Evolutionary conservation across 2,888 invertebrate genomes (phyloP), one percentile per base, ranked within the genome.

Genomic region (Hirtodrosophila duncani): DNA sequence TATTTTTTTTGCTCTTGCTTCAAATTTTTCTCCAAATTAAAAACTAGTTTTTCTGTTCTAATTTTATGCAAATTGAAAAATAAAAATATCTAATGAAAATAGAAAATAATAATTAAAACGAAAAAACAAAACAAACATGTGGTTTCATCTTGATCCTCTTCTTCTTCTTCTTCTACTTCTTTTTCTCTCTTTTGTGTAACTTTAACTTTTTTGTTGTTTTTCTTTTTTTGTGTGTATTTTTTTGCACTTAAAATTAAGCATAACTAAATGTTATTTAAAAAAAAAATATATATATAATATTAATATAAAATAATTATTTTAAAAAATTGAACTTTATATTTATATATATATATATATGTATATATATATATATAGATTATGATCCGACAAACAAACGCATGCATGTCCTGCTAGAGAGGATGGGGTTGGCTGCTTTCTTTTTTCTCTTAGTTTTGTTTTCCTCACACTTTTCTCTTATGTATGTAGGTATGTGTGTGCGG

Each of bases 301-400:
- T n/a, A n/a, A n/a, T n/a, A 66, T 63, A 67, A 67, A 69, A 58
- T 58, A 43, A 55, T 64, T 60, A 42, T 64, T 36, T 60, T 60
- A 63, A 65, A 59, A 67, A 67, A 51, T 63, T 53, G 33, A 59
- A 48, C 46, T 72, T 72, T 62, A 67, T 65, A 70, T 39, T 65
- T 68, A 52, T 63, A 60, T 58, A 65, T 67, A 64, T 70, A 79
- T 59, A 62, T n/a, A n/a, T n/a, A n/a, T n/a, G n/a, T n/a, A n/a
- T n/a, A n/a, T n/a, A n/a, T n/a, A n/a, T n/a, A n/a, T n/a, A n/a
- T n/a, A n/a, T n/a, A n/a, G n/a, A n/a, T 20, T 20, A 20, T 20
- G 7, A 57, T 55, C 53, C 53, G 53, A 52, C 53, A 52, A 53
- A 59, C 38, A 69, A 66, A 78, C 51, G 53, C 62, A 69, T 78